These are phyloP conservation scores for Calliphora vicina DNA, from an alignment of 1,140 invertebrate species.

Conservation along the genomic window DNA sequence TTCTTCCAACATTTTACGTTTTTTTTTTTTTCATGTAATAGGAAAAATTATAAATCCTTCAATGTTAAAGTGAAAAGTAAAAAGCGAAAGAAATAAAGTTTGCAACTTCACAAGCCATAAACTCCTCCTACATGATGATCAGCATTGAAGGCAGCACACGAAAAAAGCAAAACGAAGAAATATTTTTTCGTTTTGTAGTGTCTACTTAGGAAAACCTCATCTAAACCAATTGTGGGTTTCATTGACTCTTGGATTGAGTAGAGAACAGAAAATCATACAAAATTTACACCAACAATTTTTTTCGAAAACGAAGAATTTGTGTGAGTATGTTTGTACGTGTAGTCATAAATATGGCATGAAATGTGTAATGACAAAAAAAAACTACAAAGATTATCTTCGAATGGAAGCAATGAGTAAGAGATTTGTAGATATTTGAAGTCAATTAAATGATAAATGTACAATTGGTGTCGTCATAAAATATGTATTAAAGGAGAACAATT, in stretches of 20 bases:
- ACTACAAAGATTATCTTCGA: background rate
- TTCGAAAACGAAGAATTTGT: background rate
- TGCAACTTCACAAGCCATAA: background rate
- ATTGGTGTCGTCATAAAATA: background rate
- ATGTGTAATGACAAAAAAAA: background rate
- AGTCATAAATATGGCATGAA: background rate
- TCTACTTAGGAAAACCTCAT: slow-evolving; percentile 14
- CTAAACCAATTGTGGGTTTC: slow-evolving; percentile 6
- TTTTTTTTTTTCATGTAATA: background rate
- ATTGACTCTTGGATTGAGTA: background rate
- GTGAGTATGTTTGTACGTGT: too few species aligned
- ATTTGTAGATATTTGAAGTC: slow-evolving; percentile 1
- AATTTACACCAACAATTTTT: slow-evolving; percentile 1
- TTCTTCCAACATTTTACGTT: background rate
- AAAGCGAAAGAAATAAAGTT: background rate
- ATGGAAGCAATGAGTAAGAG: background rate
- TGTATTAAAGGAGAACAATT: background rate
- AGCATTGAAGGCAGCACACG: background rate
- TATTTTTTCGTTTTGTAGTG: too few species aligned
- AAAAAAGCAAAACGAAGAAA: too few species aligned
- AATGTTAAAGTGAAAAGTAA: background rate
- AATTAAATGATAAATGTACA: slow-evolving; percentile 11
- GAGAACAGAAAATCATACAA: slow-evolving; percentile 1
- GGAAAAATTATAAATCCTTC: slow-evolving; percentile 4
- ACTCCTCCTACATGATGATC: background rate